Percentiles rank a stretch among this genome's conserved stretches.
phyloP scores from a whole-genome alignment of 2,888 invertebrate genomes.

The Hypena proboscidalis region DNA sequence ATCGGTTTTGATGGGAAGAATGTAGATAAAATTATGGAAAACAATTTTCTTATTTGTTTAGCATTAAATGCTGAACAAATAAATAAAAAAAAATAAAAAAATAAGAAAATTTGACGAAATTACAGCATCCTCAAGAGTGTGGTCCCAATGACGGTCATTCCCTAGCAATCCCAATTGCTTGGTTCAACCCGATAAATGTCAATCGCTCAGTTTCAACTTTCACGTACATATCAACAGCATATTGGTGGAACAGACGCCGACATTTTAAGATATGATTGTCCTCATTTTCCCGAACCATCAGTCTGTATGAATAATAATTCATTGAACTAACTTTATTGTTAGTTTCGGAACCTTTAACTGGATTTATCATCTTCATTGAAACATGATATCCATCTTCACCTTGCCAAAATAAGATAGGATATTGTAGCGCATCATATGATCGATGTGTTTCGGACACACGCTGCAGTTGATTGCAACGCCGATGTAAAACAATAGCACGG shows the following conservation, averaged over 20 bases:
- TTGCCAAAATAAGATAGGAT: slow-evolving; percentile 32
- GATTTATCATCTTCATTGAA: slow-evolving; percentile 7
- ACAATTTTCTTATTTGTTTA: slow-evolving; percentile 37
- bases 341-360: slow-evolving; percentile 12
- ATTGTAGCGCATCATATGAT: slow-evolving; percentile 52
- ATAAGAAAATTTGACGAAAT: slow-evolving; percentile 31
- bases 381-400: slow-evolving; percentile 21
- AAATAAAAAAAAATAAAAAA: too few species aligned
- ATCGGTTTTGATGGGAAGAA: slow-evolving; percentile 18
- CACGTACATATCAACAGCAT: slow-evolving; percentile 29
- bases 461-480: slow-evolving; percentile 39
- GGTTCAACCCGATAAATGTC: slow-evolving; percentile 35
- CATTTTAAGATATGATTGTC: slow-evolving; percentile 36
- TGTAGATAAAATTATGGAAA: slow-evolving; percentile 23
- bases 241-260: slow-evolving; percentile 33
- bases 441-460: slow-evolving; percentile 48
- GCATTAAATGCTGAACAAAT: too few species aligned
- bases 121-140: slow-evolving; percentile 32
- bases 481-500: slow-evolving; percentile 52
- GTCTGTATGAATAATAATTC: slow-evolving; percentile 32
- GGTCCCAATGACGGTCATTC: slow-evolving; percentile 39
- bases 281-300: slow-evolving; percentile 33
- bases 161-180: slow-evolving; percentile 12
- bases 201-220: slow-evolving; percentile 39
- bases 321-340: slow-evolving; percentile 12